Percentiles rank a stretch among this genome's conserved stretches.
These are phyloP conservation scores for Helicolenus hilgendorfi DNA, from an alignment of 2,797 vertebrate genomes.

Conservation along the genomic window DNA sequence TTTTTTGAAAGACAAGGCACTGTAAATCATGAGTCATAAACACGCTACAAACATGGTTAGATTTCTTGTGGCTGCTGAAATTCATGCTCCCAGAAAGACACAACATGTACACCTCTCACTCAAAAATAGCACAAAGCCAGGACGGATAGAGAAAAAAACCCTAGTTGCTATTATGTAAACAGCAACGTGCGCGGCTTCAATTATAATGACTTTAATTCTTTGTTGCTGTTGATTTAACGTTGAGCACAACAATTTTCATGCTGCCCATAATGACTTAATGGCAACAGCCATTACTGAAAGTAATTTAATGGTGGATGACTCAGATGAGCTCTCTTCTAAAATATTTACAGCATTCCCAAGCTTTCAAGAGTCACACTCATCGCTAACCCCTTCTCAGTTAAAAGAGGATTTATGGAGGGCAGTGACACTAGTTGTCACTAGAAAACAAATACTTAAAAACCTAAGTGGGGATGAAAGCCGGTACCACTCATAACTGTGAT, in stretches of 20 bases:
- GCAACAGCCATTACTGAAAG: conserved; percentile 79
- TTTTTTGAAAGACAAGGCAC: conserved; percentile 63
- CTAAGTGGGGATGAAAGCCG: conserved; percentile 22
- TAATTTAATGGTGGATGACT: conserved; percentile 81
- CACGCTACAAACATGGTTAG: conserved; percentile 12
- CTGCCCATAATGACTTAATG: conserved; percentile 86
- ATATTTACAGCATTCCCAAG: conserved; percentile 76
- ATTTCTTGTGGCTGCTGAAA: conserved; percentile 26
- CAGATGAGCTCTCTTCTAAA: conserved; percentile 81
- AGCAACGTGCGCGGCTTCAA: conserved; percentile 66
- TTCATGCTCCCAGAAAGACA: conserved; percentile 9
- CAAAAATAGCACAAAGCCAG: conserved; percentile 31
- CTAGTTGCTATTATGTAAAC: conserved; percentile 73
- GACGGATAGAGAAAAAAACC: conserved; percentile 8
- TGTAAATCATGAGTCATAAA: conserved; percentile 64
- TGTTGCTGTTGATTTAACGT: conserved; percentile 83
- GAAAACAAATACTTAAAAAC: conserved; percentile 55
- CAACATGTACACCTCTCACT: conserved; percentile 43
- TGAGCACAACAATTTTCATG: conserved; percentile 75
- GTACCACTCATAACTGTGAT: conserved; percentile 6
- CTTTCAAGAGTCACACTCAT: conserved; percentile 65
- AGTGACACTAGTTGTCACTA: conserved; percentile 46
- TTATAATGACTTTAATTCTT: conserved; percentile 79
- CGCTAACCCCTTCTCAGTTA: conserved; percentile 45
- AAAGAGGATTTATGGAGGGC: conserved; percentile 53